Base-by-base conservation (phyloP, 2,888 invertebrate species). In the Taphrorychus bicolor region DNA sequence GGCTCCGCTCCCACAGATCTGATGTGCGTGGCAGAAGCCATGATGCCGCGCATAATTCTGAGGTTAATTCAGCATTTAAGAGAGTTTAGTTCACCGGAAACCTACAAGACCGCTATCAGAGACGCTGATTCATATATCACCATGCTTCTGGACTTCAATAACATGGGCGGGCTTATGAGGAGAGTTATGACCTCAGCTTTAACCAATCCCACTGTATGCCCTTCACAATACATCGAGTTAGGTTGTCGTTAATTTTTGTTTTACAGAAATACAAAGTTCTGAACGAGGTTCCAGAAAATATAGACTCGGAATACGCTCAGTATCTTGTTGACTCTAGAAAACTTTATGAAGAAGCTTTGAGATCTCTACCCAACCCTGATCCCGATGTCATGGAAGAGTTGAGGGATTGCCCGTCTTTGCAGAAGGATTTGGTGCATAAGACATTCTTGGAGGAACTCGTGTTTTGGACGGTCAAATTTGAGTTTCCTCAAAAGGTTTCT, bases 381-480 rank as follows among this genome's bases (percentile, higher is more conserved):
- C 85, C 91, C 73, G 91, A 88, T 75, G 89, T 90, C 23, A 87
- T 87, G 67, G 88, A 89, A 77, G 90, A 91, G 75, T 94, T 93
- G 79, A 90, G 91, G 76, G 89, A 94, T 81, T 88, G 93, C 76
- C 90, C 92, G 1, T 92, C 93, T 0, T 82, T 95, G 59, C 91
- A 92, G 76, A 90, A 91, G 73, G 88, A 89, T 23, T 84, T 96
- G 41, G 87, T 89, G 24, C 95, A 97, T 82, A 88, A 88, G 74
- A 95, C 94, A 0, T 88, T 97, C 71, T 85, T 97, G 17, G 97
- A 98, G 82, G 98, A 98, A 84, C 87, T 98, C 73, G 94, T 98
- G 74, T 98, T 98, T 85, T 98, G 98, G 98, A 96, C 95, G 18
- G 95, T 98, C 69, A 94, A 94, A 80, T 96, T 93, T 82, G 97